Base-by-base conservation (phyloP, 2,888 invertebrate genomes). In the Caenorhabditis sp. region DNA sequence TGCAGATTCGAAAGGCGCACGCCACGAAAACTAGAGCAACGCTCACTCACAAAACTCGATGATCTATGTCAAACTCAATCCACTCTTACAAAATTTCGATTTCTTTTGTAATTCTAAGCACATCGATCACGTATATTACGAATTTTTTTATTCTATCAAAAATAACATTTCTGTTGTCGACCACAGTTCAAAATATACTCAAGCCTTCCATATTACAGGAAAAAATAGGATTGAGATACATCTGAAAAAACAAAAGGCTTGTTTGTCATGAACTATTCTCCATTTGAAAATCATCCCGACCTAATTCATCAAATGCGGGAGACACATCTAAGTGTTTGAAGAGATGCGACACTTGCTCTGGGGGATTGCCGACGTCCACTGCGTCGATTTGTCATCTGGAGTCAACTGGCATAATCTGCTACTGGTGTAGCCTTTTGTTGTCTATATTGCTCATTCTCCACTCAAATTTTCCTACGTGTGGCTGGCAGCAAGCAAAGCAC, bases 331-430 rank as follows among this genome's bases (percentile, higher is more conserved):
- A 79, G 70, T 64, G 79, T 79, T 70, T 79, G 79, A 70, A 70
- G 28, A 16, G 41, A 54, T 44, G 70, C 70, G 79, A 70, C 79
- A 79, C 56, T 79, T 64, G 70, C 79, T 79, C 79, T 72, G 24
- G 79, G 79, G 79, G 79, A 79, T 79, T 79, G 79, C 70, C 70
- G 58, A 79, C 64, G 10, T 47, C 64, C 70, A 63, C 63, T 14
- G 69, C 64, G 63, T n/a, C 79, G 44, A 79, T 79, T 79, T 79
- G 70, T 79, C 79, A 79, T 79, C 64, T 63, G 79, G 58, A 79
- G 79, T 64, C 79, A 64, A 70, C 79, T 79, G 70, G 79, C 79
- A 79, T 79, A 70, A 79, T 79, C 79, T 79, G 70, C 77, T 66
- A 54, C 51, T 79, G 69, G 69, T 77, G 51, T 56, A 56, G 51